A percentile compares a stretch with the other conserved stretches of the same genome.
Conservation (phyloP, 2,797 vertebrate genomes). For the Carapus acus region DNA sequence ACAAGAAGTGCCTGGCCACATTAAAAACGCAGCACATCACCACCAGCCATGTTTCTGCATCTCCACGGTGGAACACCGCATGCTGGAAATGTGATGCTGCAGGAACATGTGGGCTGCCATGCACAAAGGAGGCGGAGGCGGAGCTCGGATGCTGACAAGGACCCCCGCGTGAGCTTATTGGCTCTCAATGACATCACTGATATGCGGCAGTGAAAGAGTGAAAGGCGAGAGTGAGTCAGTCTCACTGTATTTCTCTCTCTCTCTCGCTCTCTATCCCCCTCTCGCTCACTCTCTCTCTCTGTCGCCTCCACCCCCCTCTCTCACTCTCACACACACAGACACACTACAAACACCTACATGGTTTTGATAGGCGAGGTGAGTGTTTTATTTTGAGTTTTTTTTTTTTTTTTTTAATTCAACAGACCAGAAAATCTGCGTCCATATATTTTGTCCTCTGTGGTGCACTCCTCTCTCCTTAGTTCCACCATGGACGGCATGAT, state of each 20-base stretch:
- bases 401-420: conserved; percentile 1
- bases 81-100: conserved; percentile 65
- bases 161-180: conserved; percentile 62
- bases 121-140: conserved; percentile 50
- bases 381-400: no score
- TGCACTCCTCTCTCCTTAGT: neutral
- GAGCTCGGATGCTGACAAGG: conserved; percentile 48
- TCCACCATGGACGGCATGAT: neutral
- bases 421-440: neutral
- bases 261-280: conserved; percentile 13
- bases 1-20: conserved; percentile 28
- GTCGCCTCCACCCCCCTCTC: conserved; percentile 15
- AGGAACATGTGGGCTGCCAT: conserved; percentile 59
- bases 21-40: conserved; percentile 34
- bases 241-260: conserved; percentile 16
- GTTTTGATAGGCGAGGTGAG: neutral
- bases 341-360: neutral
- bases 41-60: conserved; percentile 28
- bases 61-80: conserved; percentile 45
- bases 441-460: neutral
- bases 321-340: conserved; percentile 16
- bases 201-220: conserved; percentile 43
- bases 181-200: conserved; percentile 77
- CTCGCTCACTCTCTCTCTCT: conserved; percentile 18
- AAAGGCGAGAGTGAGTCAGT: conserved; percentile 24